Evolutionary conservation across 2,888 invertebrate species (phyloP).

Genomic region (Drosophila niveifrons): DNA sequence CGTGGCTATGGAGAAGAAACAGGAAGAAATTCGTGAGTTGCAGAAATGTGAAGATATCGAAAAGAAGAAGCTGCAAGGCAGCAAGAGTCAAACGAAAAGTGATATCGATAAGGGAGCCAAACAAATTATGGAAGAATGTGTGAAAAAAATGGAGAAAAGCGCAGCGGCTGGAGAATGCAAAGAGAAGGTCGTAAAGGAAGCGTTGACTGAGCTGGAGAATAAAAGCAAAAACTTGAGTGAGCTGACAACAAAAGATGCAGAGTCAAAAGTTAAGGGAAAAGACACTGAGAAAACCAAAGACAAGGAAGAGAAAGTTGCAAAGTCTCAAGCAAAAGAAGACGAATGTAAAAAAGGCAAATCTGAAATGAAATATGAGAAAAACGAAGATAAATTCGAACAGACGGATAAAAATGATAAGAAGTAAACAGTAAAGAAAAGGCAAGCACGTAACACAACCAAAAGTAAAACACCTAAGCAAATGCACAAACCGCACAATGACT

Average conservation of each 20-base stretch:
- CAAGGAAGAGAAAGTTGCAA: neutral
- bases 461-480: neutral
- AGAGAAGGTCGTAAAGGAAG: conserved; percentile 12
- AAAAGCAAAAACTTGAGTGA: neutral
- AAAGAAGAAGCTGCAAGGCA: conserved; percentile 9
- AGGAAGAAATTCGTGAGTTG: conserved; percentile 11
- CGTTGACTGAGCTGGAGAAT: neutral
- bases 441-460: neutral
- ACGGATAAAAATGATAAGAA: conserved; percentile 14
- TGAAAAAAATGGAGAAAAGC: neutral
- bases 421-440: neutral
- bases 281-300: neutral
- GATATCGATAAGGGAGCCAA: conserved; percentile 16
- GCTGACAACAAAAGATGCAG: neutral
- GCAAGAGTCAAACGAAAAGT: neutral
- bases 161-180: neutral
- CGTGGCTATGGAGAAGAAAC: conserved; percentile 12
- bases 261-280: neutral
- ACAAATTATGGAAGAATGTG: conserved; percentile 15
- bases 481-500: neutral
- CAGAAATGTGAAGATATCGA: conserved; percentile 3
- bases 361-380: neutral
- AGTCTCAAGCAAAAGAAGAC: neutral
- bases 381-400: neutral
- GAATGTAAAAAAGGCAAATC: neutral